Conservation (phyloP, 1,140 invertebrate genomes). For the Sarcophaga peregrina region DNA sequence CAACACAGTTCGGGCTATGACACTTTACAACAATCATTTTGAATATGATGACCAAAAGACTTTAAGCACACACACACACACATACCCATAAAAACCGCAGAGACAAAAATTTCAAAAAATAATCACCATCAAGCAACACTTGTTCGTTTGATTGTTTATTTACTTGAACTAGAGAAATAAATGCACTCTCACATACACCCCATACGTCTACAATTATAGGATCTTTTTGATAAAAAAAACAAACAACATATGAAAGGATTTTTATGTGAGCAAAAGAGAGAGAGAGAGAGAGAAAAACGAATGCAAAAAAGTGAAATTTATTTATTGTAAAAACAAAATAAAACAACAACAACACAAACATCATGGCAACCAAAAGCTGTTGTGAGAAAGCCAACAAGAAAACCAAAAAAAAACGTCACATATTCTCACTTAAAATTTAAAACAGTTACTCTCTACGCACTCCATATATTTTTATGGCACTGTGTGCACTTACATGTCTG, state of each 20-base stretch:
- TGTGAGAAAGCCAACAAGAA: too few species aligned
- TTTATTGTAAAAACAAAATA: conserved; percentile 35
- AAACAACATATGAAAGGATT: conserved; percentile 10
- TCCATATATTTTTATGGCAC: background rate
- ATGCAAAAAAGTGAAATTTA: conserved; percentile 37
- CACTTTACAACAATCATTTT: conserved; percentile 34
- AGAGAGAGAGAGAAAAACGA: too few species aligned
- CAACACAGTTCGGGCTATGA: conserved; percentile 30
- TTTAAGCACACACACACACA: background rate
- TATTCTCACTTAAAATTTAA: too few species aligned
- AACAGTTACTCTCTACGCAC: too few species aligned
- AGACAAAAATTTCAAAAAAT: background rate
- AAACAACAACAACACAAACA: background rate
- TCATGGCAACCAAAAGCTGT: background rate
- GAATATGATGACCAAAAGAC: conserved; percentile 28
- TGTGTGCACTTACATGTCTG: background rate
- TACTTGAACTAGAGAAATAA: background rate
- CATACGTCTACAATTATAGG: too few species aligned
- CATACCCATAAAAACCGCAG: background rate
- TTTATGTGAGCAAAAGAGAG: background rate
- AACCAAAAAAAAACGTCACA: too few species aligned
- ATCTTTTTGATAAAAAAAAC: background rate
- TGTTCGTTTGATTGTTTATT: background rate
- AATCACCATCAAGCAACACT: background rate
- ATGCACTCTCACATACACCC: background rate